Evolutionary conservation across 1,140 invertebrate genomes (phyloP).

Genomic region (Anadara kagoshimensis): DNA sequence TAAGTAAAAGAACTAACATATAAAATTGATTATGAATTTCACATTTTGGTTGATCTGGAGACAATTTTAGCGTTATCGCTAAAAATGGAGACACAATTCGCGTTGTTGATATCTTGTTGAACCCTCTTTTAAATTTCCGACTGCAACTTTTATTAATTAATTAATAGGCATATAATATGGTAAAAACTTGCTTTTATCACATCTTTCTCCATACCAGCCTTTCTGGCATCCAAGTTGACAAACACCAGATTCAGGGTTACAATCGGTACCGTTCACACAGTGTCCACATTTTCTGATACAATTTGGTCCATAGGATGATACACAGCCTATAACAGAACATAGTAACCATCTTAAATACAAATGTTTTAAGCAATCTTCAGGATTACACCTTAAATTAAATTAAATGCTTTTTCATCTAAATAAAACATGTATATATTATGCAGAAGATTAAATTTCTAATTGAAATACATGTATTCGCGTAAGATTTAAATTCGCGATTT

Average conservation of each 20-base stretch:
- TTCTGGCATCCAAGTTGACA: background rate
- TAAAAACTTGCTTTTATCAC: background rate
- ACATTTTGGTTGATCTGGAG: too few relatives aligned
- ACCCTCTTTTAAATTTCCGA: background rate
- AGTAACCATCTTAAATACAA: background rate
- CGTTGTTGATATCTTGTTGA: too few relatives aligned
- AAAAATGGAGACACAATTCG: too few relatives aligned
- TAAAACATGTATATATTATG: background rate
- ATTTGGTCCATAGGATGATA: background rate
- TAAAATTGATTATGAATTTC: too few relatives aligned
- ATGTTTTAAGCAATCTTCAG: background rate
- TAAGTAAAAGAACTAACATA: too few relatives aligned
- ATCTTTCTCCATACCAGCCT: background rate
- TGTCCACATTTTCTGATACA: slow-evolving; percentile 1
- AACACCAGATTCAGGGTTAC: background rate
- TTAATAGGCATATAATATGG: too few relatives aligned
- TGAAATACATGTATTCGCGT: background rate
- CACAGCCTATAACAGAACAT: slow-evolving; percentile 1
- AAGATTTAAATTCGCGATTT: background rate
- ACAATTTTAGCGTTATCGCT: too few relatives aligned
- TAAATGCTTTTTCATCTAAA: background rate
- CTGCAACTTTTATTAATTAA: too few relatives aligned
- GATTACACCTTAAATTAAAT: background rate
- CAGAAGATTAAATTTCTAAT: background rate
- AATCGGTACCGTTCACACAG: slow-evolving; percentile 1